Evolutionary conservation across 2,797 vertebrate genomes (phyloP).

Genomic region (Aeoliscus strigatus): DNA sequence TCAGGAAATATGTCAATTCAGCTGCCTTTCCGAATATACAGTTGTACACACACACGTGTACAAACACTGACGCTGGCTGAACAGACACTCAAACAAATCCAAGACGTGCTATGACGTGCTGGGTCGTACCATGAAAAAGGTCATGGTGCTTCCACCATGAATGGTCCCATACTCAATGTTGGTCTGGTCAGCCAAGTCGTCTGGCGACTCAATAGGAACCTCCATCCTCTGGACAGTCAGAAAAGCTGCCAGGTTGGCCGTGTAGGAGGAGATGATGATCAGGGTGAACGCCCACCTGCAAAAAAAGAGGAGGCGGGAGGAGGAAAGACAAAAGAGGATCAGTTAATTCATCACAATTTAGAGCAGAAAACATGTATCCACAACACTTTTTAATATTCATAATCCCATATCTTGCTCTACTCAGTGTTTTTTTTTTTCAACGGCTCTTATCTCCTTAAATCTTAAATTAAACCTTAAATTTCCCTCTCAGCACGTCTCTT

Average conservation of each 20-base stretch:
- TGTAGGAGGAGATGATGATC: constrained; percentile 97
- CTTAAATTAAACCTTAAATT: constrained; percentile 30
- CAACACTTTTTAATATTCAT: constrained; percentile 21
- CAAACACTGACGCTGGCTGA: neutral
- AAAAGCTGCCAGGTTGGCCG: constrained; percentile 92
- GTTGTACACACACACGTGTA: neutral
- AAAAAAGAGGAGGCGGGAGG: neutral
- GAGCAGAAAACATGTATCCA: constrained; percentile 20
- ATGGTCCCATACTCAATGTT: constrained; percentile 95
- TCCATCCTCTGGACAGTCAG: constrained; percentile 95
- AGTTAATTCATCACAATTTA: constrained; percentile 31
- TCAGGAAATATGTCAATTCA: no score
- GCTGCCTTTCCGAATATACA: constrained; percentile 10
- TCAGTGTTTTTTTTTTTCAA: constrained; percentile 36
- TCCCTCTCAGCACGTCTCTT: constrained; percentile 20
- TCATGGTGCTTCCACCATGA: constrained; percentile 93
- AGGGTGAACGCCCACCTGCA: constrained; percentile 91
- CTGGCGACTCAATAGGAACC: constrained; percentile 89
- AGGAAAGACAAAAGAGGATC: no score
- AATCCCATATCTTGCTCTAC: constrained; percentile 16
- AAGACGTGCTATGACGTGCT: neutral
- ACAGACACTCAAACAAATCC: neutral
- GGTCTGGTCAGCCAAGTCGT: constrained; percentile 91
- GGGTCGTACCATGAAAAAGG: constrained; percentile 87
- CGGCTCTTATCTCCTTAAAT: constrained; percentile 45